Evolutionary conservation across 1,140 invertebrate genomes (phyloP).

Genomic region (Yoshiicerus persimilis): DNA sequence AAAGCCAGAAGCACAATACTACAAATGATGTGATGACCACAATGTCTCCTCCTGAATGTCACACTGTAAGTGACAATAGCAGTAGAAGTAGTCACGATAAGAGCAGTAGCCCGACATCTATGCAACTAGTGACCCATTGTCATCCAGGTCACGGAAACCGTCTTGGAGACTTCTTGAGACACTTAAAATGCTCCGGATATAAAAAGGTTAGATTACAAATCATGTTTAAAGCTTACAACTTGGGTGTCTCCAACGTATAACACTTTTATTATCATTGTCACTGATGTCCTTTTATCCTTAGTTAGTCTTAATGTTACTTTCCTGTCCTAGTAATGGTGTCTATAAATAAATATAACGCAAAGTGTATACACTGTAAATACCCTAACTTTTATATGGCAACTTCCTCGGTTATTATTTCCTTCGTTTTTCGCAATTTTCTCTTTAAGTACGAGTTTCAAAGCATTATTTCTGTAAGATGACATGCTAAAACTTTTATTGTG

Average conservation of each 20-base stretch:
- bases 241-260: neutral
- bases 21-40: neutral
- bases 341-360: no score
- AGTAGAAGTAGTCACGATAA: neutral
- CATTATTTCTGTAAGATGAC: no score
- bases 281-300: no score
- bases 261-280: neutral
- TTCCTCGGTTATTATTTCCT: no score
- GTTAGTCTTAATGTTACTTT: no score
- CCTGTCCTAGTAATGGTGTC: no score
- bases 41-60: neutral
- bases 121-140: neutral
- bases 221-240: neutral
- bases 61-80: neutral
- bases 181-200: slow-evolving; percentile 22
- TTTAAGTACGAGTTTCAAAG: no score
- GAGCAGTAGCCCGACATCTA: neutral
- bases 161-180: neutral
- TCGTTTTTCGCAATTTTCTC: no score
- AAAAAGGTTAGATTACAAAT: neutral
- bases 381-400: no score
- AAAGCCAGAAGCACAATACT: neutral
- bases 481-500: neutral
- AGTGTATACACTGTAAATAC: neutral
- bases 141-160: neutral